phyloP scores from a whole-genome alignment of 2,888 invertebrate species.

The Hemistola chrysoprasaria region DNA sequence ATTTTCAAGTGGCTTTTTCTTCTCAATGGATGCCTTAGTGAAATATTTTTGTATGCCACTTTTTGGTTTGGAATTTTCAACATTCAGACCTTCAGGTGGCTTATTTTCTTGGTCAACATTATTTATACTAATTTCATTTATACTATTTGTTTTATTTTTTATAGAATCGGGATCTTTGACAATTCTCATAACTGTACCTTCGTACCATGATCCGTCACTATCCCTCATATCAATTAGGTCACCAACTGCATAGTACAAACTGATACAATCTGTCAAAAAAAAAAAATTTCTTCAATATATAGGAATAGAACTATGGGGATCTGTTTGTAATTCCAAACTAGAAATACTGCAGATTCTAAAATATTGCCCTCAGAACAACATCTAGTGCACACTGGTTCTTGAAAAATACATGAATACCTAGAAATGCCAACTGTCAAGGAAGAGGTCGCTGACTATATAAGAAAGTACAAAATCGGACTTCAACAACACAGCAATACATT shows the following conservation, averaged over 20 bases:
- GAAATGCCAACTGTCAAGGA: too few species aligned
- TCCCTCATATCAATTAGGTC: conserved; percentile 87
- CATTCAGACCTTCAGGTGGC: conserved; percentile 35
- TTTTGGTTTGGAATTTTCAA: conserved; percentile 37
- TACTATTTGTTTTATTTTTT: conserved; percentile 11
- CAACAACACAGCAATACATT: too few species aligned
- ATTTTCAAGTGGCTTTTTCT: conserved; percentile 32
- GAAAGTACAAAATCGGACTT: too few species aligned
- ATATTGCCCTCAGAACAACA: too few species aligned
- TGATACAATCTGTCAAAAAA: conserved; percentile 72
- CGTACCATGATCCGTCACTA: conserved; percentile 87
- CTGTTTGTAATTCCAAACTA: too few species aligned
- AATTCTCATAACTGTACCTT: conserved; percentile 84
- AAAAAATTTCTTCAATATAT: too few species aligned
- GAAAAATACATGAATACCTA: too few species aligned
- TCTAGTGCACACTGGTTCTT: too few species aligned
- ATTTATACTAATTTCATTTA: conserved; percentile 29
- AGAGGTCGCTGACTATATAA: too few species aligned
- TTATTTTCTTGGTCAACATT: conserved; percentile 53
- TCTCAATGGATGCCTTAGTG: conserved; percentile 40
- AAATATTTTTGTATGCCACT: conserved; percentile 57
- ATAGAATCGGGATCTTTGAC: conserved; percentile 52
- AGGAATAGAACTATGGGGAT: too few species aligned
- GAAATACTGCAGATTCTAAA: too few species aligned
- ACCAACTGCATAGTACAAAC: conserved; percentile 78